Base-by-base conservation (phyloP, 2,888 invertebrate genomes). In the Latheticus oryzae region DNA sequence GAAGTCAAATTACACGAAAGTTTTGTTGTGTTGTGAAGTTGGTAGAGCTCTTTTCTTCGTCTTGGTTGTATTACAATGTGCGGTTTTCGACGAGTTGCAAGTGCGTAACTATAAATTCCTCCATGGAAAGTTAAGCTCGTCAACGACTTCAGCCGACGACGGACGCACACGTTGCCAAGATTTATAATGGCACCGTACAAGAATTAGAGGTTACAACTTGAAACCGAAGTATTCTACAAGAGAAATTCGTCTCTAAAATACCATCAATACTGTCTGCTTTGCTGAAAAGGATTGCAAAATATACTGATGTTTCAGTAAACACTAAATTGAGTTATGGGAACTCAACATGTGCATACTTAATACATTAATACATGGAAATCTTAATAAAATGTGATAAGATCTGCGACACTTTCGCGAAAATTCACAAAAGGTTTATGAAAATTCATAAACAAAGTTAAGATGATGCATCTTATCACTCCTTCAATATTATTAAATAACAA, bases 51-150 rank as follows among this genome's bases (percentile, higher is more conserved):
- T 48, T 48, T 47, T 33, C 28, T 48, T 48, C 42, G 28, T 17
- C 16, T 43, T 48, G 33, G 13, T n/a, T 48, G 48, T 48, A 48
- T 45, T 45, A 45, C 35, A 26, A 19, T 23, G 24, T 48, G 48
- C 35, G 48, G 48, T 48, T 48, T 48, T 35, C 48, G 26, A 16
- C 45, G 30, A 12, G 45, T 38, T 51, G 32, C 47, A 57, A 60
- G 60, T 60, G 60, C 57, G 60, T 58, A 60, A 58, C 60, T 40
- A 58, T 60, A 60, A 60, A 60, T 58, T 58, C 45, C 48, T 48
- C 8, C 33, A 48, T 53, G 40, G 54, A 40, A 57, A 42, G 26
- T 53, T 43, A 33, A 32, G 28, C 50, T 47, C 53, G 48, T 48
- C 54, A 40, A 40, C 48, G 59, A 19, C 52, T 45, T 47, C 56